These are phyloP conservation scores for Cephus pulcher DNA, from an alignment of 2,888 invertebrate species.

Conservation along the genomic window DNA sequence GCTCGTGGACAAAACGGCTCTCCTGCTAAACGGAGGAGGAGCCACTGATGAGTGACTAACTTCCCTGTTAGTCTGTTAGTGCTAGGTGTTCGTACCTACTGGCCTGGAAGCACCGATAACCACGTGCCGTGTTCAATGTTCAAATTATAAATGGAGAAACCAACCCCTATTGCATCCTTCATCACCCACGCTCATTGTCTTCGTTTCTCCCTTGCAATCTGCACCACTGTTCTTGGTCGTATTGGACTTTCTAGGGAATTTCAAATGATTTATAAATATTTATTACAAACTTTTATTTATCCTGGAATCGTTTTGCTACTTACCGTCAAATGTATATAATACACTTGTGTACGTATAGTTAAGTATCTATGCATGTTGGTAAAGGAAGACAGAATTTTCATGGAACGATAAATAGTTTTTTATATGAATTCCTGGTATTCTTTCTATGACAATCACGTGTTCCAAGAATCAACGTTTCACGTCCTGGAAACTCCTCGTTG, in stretches of 20 bases:
- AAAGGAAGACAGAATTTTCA: too few species aligned
- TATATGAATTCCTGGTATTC: background rate
- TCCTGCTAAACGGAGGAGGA: constrained; percentile 17
- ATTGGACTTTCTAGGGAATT: background rate
- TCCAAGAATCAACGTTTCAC: background rate
- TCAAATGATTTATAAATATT: too few species aligned
- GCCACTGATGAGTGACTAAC: constrained; percentile 11
- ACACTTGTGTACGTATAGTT: too few species aligned
- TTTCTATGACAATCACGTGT: background rate
- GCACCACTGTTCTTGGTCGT: background rate
- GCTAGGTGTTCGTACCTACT: constrained; percentile 24
- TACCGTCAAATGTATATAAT: background rate
- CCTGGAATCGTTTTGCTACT: background rate
- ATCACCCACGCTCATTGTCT: background rate
- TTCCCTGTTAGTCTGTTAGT: background rate
- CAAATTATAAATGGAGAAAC: constrained; percentile 38
- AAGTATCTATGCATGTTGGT: too few species aligned
- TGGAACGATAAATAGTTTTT: too few species aligned
- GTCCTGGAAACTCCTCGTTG: background rate
- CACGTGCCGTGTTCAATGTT: constrained; percentile 43
- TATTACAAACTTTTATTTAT: background rate
- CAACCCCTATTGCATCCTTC: background rate
- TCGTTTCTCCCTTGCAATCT: background rate
- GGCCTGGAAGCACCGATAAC: constrained; percentile 50
- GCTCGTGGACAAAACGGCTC: constrained; percentile 20